A percentile compares a stretch with the other conserved stretches of the same genome.
phyloP scores from a whole-genome alignment of 2,113 vertebrate species.

The Tupaia tana region DNA sequence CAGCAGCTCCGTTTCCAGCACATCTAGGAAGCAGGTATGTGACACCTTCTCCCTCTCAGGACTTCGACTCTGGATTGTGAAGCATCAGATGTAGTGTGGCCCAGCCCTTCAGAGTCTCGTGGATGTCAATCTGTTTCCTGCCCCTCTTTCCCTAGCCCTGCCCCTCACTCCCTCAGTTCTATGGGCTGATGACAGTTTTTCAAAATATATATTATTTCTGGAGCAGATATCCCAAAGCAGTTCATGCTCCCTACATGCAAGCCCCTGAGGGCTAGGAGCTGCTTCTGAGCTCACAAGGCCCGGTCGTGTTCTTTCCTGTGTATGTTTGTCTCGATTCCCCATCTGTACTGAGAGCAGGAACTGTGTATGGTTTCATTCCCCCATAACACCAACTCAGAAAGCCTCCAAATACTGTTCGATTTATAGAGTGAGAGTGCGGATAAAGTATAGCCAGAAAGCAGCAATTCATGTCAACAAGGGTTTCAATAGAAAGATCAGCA shows the following conservation, averaged over 20 bases:
- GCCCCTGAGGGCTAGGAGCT: accelerated
- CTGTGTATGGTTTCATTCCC: background rate
- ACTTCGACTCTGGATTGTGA: background rate
- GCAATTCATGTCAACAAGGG: background rate
- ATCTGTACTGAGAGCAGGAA: background rate
- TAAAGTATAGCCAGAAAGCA: background rate
- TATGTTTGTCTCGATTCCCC: accelerated
- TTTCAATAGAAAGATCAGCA: background rate
- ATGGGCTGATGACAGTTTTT: background rate
- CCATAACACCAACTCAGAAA: background rate
- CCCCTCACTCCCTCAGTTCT: background rate
- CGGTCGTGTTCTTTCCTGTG: accelerated
- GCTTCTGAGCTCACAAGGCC: background rate
- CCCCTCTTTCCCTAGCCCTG: background rate
- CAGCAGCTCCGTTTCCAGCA: background rate
- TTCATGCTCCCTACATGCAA: background rate
- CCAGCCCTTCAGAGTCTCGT: background rate
- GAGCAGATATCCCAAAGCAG: background rate
- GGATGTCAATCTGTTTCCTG: background rate
- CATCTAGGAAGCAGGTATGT: background rate
- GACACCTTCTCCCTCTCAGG: background rate
- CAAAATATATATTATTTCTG: background rate
- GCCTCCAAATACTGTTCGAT: background rate
- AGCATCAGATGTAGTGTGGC: background rate
- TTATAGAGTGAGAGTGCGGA: background rate